Percentiles rank a stretch among this genome's conserved stretches.
Evolutionary conservation across 2,888 invertebrate species (phyloP).

Genomic region (Callinectes sapidus): DNA sequence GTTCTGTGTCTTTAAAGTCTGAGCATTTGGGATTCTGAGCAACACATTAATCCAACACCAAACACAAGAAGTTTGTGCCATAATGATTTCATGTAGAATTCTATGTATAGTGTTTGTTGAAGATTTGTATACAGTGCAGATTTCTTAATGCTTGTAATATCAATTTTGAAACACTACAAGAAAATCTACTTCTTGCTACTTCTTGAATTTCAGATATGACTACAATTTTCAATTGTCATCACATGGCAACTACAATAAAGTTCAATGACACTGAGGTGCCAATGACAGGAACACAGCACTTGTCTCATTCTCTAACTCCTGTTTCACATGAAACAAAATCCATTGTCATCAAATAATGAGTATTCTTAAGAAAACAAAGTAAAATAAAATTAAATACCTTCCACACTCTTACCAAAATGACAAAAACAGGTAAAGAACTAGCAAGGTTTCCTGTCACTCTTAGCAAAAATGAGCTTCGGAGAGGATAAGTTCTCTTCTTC

Average conservation of each 20-base stretch:
- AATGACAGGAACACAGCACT: neutral
- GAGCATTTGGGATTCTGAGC: neutral
- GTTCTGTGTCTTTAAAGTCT: neutral
- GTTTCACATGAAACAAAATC: neutral
- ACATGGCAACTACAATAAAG: neutral
- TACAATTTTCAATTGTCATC: neutral
- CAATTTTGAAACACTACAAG: neutral
- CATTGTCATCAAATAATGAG: neutral
- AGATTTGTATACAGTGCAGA: neutral
- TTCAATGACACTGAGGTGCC: neutral
- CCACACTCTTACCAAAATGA: neutral
- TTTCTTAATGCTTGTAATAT: neutral
- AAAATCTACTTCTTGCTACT: neutral
- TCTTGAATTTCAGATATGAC: neutral
- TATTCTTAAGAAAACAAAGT: neutral
- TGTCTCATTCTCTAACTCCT: neutral
- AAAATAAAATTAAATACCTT: neutral
- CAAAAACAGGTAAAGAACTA: slow-evolving; percentile 2
- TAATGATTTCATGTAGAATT: neutral
- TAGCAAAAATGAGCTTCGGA: slow-evolving; percentile 11
- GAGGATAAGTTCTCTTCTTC: slow-evolving; percentile 60
- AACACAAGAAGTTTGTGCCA: neutral
- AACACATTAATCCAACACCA: neutral
- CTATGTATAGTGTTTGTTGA: neutral
- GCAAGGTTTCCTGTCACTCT: neutral